A percentile compares a stretch with the other conserved stretches of the same genome.
Conservation (phyloP, 2,888 invertebrate genomes). For the Tethea ocularis region DNA sequence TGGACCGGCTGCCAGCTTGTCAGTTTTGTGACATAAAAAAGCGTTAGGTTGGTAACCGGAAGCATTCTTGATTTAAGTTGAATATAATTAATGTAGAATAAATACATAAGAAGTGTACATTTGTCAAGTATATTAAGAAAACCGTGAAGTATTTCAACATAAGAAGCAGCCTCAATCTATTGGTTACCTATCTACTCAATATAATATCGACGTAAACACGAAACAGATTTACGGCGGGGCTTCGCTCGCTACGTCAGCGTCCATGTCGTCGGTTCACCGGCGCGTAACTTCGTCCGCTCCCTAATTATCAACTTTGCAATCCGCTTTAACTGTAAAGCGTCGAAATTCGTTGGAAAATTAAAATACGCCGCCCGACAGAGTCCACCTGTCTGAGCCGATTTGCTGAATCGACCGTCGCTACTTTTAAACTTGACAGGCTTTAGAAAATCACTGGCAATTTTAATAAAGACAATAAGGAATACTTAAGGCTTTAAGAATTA, state of each 20-base stretch:
- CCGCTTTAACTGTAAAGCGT: constrained; percentile 68
- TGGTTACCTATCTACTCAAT: neutral
- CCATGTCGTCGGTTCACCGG: constrained; percentile 26
- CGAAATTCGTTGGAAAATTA: constrained; percentile 73
- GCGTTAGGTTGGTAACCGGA: no score
- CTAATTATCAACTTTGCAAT: constrained; percentile 73
- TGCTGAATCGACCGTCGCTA: constrained; percentile 18
- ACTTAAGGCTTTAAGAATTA: neutral
- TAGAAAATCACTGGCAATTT: neutral
- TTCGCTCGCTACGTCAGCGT: constrained; percentile 14
- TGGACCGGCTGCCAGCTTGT: no score
- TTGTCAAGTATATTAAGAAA: no score
- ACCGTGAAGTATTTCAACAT: neutral
- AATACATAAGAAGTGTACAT: no score
- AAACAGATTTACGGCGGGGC: constrained; percentile 31
- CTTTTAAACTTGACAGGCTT: neutral
- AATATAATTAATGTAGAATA: no score
- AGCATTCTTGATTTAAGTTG: no score
- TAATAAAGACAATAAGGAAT: neutral
- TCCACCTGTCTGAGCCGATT: constrained; percentile 79
- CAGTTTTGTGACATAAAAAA: no score
- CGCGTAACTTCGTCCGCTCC: constrained; percentile 42
- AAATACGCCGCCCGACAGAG: constrained; percentile 49
- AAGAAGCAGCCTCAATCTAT: neutral
- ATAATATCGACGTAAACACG: constrained; percentile 23